A percentile compares a stretch with the other conserved stretches of the same genome.
Conservation (phyloP, 2,113 vertebrate species). For the Protobothrops mucrosquamatus region DNA sequence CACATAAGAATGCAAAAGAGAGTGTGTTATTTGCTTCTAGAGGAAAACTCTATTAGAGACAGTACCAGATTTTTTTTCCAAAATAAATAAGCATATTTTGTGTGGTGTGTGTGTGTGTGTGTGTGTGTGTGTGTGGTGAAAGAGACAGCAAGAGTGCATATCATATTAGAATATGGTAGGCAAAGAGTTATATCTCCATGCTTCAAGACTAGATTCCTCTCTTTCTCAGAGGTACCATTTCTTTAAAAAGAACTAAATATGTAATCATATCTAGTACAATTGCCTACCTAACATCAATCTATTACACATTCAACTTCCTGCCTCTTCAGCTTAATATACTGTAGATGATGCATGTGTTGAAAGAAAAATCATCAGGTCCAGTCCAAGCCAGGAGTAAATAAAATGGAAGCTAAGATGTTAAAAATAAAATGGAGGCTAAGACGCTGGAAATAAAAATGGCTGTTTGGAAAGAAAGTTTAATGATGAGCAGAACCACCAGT, state of each 20-base stretch:
- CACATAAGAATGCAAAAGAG: neutral
- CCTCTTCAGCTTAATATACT: neutral
- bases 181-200: neutral
- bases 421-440: too few relatives aligned
- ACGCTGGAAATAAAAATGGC: too few relatives aligned
- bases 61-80: neutral
- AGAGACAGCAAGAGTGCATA: neutral
- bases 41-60: neutral
- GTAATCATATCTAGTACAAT: neutral
- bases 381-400: too few relatives aligned
- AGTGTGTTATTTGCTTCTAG: neutral
- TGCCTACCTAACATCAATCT: neutral
- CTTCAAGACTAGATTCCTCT: neutral
- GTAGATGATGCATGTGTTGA: neutral
- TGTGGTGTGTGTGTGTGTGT: neutral
- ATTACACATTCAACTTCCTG: neutral
- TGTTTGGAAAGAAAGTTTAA: too few relatives aligned
- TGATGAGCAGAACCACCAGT: too few relatives aligned
- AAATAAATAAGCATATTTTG: neutral
- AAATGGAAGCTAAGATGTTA: too few relatives aligned
- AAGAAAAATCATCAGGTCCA: too few relatives aligned
- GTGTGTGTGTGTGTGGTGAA: neutral
- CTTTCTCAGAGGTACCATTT: neutral
- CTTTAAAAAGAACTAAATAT: neutral
- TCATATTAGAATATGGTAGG: neutral